Base-by-base conservation (phyloP, 2,113 vertebrate species). In the Verasper variegatus region DNA sequence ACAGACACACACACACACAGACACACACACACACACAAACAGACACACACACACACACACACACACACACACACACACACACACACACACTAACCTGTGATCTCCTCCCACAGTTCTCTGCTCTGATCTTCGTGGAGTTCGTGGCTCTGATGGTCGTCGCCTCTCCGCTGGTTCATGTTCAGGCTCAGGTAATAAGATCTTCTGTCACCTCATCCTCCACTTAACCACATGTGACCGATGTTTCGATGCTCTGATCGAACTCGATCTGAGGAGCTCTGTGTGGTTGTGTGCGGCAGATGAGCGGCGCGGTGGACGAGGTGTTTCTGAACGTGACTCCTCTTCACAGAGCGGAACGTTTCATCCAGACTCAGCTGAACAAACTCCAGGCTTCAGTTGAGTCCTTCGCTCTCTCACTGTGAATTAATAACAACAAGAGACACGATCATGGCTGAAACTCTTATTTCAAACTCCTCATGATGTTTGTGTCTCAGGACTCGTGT, bases 71-170 rank as follows among this genome's bases (percentile, higher is more conserved):
- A 70, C 27, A 81, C 54, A 27, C 10, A 68, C 27, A 31, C 37
- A 63, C 21, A 63, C n/a, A 59, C 23, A 66, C 31, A 24, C 60
- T 78, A 18, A 65, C 20, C 12, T 71, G 27, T 74, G n/a, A 1
- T 56, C 7, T 0, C 62, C 20, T 54, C 23, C 49, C 56, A 0
- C 77, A 93, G 92, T 92, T 92, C 27, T 90, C 88, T 10, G 84
- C 63, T 20, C 69, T 91, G 70, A 78, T 83, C 2, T 89, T 90
- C 5, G 81, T 92, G 77, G 90, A 87, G 78, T 93, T 93, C 14
- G 89, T 92, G 78, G 91, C 89, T 40, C 13, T 91, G 77, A 88
- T 91, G 78, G 40, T 92, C 0, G 82, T 88, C 0, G 86, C 90
- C 9, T 82, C 91, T 0, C 89, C 91, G 9, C 85, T 92, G 81